Evolutionary conservation across 2,113 vertebrate species (phyloP).

Genomic region (Antechinus flavipes): DNA sequence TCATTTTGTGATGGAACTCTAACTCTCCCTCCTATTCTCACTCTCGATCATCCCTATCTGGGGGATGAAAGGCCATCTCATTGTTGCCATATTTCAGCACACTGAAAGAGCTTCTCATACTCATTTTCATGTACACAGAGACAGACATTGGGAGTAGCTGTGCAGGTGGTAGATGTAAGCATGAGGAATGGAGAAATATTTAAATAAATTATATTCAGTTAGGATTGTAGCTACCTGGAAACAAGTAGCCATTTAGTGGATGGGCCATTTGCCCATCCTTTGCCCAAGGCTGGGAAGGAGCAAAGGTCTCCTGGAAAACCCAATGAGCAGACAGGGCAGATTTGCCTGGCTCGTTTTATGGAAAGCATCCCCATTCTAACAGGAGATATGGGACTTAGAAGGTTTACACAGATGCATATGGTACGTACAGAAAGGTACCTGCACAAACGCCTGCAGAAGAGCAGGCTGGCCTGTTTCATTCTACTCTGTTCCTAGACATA

Average conservation of each 20-base stretch:
- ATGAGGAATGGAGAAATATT: not conserved
- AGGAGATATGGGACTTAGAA: not conserved
- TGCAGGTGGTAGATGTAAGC: not conserved
- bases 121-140: not conserved
- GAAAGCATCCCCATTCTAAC: not conserved
- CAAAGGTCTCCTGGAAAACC: not conserved
- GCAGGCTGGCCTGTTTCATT: not conserved
- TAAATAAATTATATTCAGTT: not conserved
- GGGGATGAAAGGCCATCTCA: not conserved
- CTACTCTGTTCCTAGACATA: not conserved
- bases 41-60: not conserved
- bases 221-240: not conserved
- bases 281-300: not conserved
- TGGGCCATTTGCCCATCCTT: not conserved
- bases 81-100: not conserved
- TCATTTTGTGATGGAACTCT: not conserved
- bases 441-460: not conserved
- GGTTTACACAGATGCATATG: too few relatives aligned
- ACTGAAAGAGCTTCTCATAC: not conserved
- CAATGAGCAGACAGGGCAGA: not conserved
- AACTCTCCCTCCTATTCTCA: not conserved
- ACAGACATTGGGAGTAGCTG: not conserved
- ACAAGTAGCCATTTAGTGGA: not conserved
- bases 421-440: not conserved
- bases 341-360: not conserved